A percentile compares a stretch with the other conserved stretches of the same genome.
Conservation (phyloP, 2,797 vertebrate species). For the Picus viridis region DNA sequence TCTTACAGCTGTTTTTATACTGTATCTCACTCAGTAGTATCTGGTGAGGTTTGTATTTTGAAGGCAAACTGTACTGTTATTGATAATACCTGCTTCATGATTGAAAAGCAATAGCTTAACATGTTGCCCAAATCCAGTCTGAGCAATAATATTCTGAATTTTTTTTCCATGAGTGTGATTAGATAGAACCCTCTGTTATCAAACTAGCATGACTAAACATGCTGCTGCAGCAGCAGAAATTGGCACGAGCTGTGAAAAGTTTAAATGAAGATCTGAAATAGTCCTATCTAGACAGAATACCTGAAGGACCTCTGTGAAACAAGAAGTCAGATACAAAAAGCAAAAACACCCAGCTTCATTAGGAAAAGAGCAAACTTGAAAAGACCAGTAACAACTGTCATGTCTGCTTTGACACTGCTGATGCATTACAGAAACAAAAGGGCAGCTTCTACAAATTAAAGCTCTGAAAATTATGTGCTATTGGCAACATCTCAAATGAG, state of each 20-base stretch:
- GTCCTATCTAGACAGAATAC: not conserved
- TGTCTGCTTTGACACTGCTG: not conserved
- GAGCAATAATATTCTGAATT: not conserved
- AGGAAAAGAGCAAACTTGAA: not conserved
- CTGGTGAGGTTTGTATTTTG: not conserved
- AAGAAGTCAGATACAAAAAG: not conserved
- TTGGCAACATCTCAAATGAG: not conserved
- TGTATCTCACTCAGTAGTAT: not conserved
- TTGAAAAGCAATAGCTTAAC: not conserved
- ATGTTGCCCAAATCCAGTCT: not conserved
- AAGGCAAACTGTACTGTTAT: not conserved
- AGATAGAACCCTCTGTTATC: not conserved
- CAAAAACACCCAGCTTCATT: not conserved
- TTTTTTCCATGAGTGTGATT: not conserved
- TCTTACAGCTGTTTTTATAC: not conserved
- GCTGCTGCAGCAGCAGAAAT: not conserved
- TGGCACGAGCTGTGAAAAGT: not conserved
- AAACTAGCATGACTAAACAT: not conserved
- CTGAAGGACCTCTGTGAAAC: not conserved
- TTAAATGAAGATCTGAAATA: not conserved
- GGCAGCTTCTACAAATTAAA: slow-evolving; percentile 56
- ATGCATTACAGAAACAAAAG: slow-evolving; percentile 42
- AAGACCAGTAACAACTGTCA: not conserved
- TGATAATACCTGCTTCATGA: not conserved
- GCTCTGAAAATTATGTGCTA: slow-evolving; percentile 26